Evolutionary conservation across 2,113 vertebrate genomes (phyloP), one percentile per base, ranked within the genome.

Genomic region (Atractosteus spatula): DNA sequence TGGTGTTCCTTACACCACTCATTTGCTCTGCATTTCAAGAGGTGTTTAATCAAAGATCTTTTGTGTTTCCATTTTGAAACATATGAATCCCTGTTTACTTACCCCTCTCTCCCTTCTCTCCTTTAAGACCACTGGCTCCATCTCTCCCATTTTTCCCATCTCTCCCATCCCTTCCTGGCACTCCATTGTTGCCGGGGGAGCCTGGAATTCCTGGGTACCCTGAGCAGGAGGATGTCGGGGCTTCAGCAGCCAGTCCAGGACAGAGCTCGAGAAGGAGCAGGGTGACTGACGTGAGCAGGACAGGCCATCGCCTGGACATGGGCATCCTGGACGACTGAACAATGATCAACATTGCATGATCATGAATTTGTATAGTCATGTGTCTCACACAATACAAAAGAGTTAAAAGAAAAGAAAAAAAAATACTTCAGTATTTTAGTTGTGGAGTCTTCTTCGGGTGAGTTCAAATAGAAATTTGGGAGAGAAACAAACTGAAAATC

Each of bases 51-150:
- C 29, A 29, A 29, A 29, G 29, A 29, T 29, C 29, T 29, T 29
- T 29, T 29, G 29, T 29, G 29, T 29, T 29, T 29, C 29, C 29
- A 29, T 29, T 29, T 29, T 29, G 5, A 51, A 51, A 51, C 10
- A 51, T 51, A 51, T 51, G 47, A 51, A 51, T 29, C 29, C 29
- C 29, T 29, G 29, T 29, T 29, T 11, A 68, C 47, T 10, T 8
- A 68, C 67, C 67, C 16, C 8, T 54, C 10, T 68, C 67, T 17
- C 67, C 67, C 12, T 68, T 68, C 11, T 68, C 45, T 54, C 67
- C 67, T 68, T 68, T 68, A 10, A 10, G 67, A 6, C 67, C 67
- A 11, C 4, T 6, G 11, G 47, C 7, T 55, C 67, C 67, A 16
- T 68, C 67, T 16, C 7, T 51, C n/a, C 67, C 67, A 17, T 65